These are phyloP conservation scores for Cerastoderma edule DNA, from an alignment of 2,888 invertebrate genomes.

Conservation along the genomic window DNA sequence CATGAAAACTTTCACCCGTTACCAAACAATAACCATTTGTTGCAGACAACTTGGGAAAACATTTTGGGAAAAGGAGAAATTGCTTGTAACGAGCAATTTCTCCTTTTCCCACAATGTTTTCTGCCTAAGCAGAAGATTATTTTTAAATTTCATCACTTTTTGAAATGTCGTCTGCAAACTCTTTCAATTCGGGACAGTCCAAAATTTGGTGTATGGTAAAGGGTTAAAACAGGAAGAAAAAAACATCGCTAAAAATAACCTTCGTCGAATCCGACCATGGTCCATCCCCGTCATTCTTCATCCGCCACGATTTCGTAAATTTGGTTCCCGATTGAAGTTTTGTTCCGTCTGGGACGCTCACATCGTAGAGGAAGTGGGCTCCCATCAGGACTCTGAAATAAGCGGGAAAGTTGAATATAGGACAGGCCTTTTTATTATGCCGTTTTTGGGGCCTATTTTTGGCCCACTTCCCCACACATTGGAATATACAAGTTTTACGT, in stretches of 20 bases:
- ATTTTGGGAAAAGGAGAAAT: too few species aligned
- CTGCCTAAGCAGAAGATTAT: neutral
- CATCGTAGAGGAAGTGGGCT: slow-evolving; percentile 78
- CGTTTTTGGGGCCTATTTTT: too few species aligned
- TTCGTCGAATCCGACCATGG: slow-evolving; percentile 79
- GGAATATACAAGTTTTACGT: too few species aligned
- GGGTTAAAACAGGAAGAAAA: neutral
- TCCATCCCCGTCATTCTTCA: slow-evolving; percentile 80
- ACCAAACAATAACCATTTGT: too few species aligned
- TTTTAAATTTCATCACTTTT: neutral
- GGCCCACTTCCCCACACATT: too few species aligned
- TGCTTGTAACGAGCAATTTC: too few species aligned
- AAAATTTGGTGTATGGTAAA: neutral
- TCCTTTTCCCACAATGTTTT: too few species aligned
- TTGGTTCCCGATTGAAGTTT: slow-evolving; percentile 76
- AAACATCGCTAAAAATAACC: too few species aligned
- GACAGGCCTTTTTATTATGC: too few species aligned
- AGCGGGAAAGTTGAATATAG: too few species aligned
- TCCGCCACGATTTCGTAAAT: slow-evolving; percentile 81
- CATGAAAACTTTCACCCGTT: too few species aligned
- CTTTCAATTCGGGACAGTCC: neutral
- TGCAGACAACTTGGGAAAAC: too few species aligned
- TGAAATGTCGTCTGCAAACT: neutral
- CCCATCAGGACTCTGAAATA: slow-evolving; percentile 57
- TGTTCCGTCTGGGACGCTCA: slow-evolving; percentile 81